Evolutionary conservation across 2,888 invertebrate species (phyloP).

Genomic region (Branchinecta sandiegonensis): DNA sequence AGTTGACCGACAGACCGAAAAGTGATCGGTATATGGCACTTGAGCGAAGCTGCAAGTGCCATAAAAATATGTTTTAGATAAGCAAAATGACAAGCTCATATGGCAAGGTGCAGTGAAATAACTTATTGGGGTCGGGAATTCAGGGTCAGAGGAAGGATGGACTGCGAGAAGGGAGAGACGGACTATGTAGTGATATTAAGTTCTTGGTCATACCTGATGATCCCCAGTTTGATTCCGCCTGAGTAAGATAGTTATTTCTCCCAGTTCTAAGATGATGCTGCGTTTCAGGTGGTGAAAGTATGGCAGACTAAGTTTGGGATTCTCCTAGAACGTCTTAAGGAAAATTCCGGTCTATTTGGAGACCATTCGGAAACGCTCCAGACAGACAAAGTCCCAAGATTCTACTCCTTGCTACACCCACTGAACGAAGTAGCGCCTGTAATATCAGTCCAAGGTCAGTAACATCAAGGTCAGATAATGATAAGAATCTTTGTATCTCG

Average conservation of each 20-base stretch:
- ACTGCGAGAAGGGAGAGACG: no score
- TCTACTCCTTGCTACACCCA: constrained; percentile 77
- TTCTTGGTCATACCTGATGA: no score
- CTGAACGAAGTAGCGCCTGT: constrained; percentile 80
- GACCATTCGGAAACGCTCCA: constrained; percentile 19
- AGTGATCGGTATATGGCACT: no score
- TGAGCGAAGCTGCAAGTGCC: no score
- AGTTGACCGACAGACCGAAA: no score
- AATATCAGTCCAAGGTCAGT: constrained; percentile 47
- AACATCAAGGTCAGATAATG: constrained; percentile 27
- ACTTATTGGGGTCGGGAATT: no score
- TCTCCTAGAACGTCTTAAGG: constrained; percentile 47
- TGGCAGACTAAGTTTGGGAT: constrained; percentile 78
- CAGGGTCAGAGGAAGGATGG: no score
- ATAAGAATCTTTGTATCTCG: constrained; percentile 8
- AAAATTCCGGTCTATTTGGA: constrained; percentile 11
- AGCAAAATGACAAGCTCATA: no score
- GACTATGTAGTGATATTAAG: no score
- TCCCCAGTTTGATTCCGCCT: no score
- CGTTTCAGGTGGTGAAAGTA: constrained; percentile 52
- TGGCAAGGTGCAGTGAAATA: no score
- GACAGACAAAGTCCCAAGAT: constrained; percentile 44
- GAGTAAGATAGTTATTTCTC: constrained; percentile 43
- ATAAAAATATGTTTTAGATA: no score
- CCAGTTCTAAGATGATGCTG: constrained; percentile 41